Base-by-base conservation (phyloP, 2,113 vertebrate species). In the Ictalurus furcatus region DNA sequence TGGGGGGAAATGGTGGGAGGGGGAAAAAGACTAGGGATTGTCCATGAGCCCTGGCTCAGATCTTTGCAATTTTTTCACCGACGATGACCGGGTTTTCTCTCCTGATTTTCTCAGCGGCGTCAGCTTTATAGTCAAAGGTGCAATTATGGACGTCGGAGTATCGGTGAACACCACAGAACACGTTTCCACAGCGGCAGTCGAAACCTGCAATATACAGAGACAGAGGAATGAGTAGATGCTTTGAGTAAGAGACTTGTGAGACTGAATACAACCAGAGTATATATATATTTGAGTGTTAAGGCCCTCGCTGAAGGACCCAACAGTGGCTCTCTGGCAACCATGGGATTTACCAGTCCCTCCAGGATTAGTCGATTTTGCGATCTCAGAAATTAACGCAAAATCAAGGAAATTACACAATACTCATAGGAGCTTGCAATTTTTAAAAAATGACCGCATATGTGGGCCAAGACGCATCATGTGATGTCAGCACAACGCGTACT, bases 1-100 rank as follows among this genome's bases (percentile, higher is more conserved):
- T 12, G 30, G n/a, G 44, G 0, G 1, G 93, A 94, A 93, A 94
- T 94, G 93, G 94, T 94, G 94, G 94, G 93, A 94, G 61, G 1
- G 30, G 11, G 17, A 93, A 93, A 95, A 93, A 44, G 91, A 94
- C 94, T 92, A 94, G 87, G 94, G 94, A 56, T 67, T 5, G 71
- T 89, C 76, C 89, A 40, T 83, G 76, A 95, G 94, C 94, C 94
- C 91, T 91, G 92, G 92, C 81, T 97, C 94, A 97, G 92, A 97
- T 97, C 95, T 97, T 98, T 95, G 97, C 95, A 92, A 98, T 96
- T 95, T 97, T 98, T 94, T 97, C 97, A 30, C 97, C 96, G 90
- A 97, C 96, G 86, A 97, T 94, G 93, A 97, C 96, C 63, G 97
- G 97, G 93, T 98, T 98, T 95, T 97, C 97, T 96, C 97, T 97